Percentiles rank a stretch among this genome's conserved stretches.
Conservation (phyloP, 1,140 invertebrate genomes). For the Cheumatopsyche charites region DNA sequence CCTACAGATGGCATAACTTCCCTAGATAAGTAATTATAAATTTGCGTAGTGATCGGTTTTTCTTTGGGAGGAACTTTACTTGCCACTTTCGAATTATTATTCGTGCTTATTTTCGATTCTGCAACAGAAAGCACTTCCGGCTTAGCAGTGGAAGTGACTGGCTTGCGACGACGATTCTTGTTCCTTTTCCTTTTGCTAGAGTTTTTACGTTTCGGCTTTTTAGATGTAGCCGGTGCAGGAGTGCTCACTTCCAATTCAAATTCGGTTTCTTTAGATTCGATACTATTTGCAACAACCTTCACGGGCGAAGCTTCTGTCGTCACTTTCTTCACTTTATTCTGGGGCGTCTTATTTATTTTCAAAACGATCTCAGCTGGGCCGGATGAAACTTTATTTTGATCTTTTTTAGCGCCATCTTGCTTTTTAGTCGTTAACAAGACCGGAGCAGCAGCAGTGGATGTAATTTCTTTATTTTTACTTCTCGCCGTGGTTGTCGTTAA, state of each 20-base stretch:
- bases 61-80: constrained; percentile 49
- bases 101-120: constrained; percentile 57
- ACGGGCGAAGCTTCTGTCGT: constrained; percentile 30
- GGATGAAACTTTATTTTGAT: constrained; percentile 46
- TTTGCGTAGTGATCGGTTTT: constrained; percentile 71
- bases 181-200: constrained; percentile 58
- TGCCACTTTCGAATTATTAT: constrained; percentile 58
- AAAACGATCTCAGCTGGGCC: constrained; percentile 50
- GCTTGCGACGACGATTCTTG: constrained; percentile 59
- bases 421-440: constrained; percentile 40
- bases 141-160: constrained; percentile 52
- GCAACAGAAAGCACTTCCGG: constrained; percentile 60
- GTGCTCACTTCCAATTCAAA: constrained; percentile 62
- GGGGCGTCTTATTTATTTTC: constrained; percentile 65
- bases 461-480: background rate
- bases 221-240: constrained; percentile 56
- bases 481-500: constrained; percentile 49
- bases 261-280: constrained; percentile 65
- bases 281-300: constrained; percentile 46
- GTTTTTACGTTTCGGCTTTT: constrained; percentile 57
- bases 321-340: constrained; percentile 53
- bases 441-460: constrained; percentile 29
- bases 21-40: constrained; percentile 77
- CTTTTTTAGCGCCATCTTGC: constrained; percentile 36
- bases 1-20: constrained; percentile 82